Evolutionary conservation across 2,888 invertebrate genomes (phyloP).

Genomic region (Eupithecia subumbrata): DNA sequence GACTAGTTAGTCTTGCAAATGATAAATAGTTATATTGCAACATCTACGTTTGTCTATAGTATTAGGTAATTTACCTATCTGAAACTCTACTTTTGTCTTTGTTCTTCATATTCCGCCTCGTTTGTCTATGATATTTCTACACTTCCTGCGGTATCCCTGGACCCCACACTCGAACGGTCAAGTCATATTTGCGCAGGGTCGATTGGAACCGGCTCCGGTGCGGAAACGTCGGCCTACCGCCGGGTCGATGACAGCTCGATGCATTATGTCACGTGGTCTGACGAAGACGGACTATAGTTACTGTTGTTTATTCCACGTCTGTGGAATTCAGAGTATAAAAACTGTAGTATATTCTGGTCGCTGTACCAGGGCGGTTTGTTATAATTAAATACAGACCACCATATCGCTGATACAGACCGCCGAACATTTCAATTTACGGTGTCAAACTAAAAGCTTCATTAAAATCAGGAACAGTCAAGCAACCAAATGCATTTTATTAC

Average conservation of each 20-base stretch:
- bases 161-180: constrained; percentile 29
- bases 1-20: too few relatives aligned
- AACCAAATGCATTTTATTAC: too few relatives aligned
- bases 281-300: neutral
- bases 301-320: neutral
- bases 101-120: neutral
- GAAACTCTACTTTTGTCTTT: neutral
- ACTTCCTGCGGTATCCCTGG: constrained; percentile 1
- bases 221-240: constrained; percentile 41
- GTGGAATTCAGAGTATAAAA: neutral
- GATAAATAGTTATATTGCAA: neutral
- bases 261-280: constrained; percentile 42
- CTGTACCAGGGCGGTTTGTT: neutral
- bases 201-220: constrained; percentile 37
- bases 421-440: neutral
- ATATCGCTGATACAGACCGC: neutral
- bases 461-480: neutral
- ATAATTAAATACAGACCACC: neutral
- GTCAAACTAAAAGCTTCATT: neutral
- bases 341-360: neutral
- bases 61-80: neutral
- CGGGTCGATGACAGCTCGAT: constrained; percentile 45
- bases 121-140: neutral
- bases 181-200: constrained; percentile 33
- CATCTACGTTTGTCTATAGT: neutral